Percentiles rank a stretch among this genome's conserved stretches.
phyloP scores from a whole-genome alignment of 2,888 invertebrate genomes.

The Bombylius major region DNA sequence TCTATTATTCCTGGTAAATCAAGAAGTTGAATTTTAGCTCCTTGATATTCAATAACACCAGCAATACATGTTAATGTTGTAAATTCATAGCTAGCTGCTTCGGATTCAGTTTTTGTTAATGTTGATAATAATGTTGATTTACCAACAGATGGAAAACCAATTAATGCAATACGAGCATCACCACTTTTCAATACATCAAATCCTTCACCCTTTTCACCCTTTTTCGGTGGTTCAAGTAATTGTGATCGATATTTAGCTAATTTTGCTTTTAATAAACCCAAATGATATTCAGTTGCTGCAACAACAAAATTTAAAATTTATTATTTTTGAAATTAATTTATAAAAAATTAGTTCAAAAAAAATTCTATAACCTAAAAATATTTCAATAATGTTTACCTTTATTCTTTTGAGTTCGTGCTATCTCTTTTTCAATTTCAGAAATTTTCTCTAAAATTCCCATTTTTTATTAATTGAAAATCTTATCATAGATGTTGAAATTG shows the following conservation, averaged over 20 bases:
- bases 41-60: slow-evolving; percentile 96
- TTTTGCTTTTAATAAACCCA: slow-evolving; percentile 94
- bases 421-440: slow-evolving; percentile 96
- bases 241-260: slow-evolving; percentile 91
- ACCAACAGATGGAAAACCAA: slow-evolving; percentile 84
- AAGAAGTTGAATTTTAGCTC: slow-evolving; percentile 94
- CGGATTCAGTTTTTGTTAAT: slow-evolving; percentile 90
- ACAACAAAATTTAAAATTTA: not conserved
- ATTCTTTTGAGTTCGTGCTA: slow-evolving; percentile 96
- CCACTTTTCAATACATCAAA: slow-evolving; percentile 99
- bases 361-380: not conserved
- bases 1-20: slow-evolving; percentile 99
- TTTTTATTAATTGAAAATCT: slow-evolving; percentile 6
- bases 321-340: not conserved
- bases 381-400: slow-evolving; percentile 60
- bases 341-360: not conserved
- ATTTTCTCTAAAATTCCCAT: slow-evolving; percentile 99
- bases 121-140: slow-evolving; percentile 89
- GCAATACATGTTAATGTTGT: slow-evolving; percentile 98
- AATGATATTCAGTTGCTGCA: slow-evolving; percentile 95
- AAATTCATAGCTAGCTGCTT: slow-evolving; percentile 96
- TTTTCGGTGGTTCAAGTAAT: slow-evolving; percentile 86
- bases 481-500: too few relatives aligned
- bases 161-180: slow-evolving; percentile 93
- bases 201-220: slow-evolving; percentile 90